Conservation (phyloP, 2,888 invertebrate genomes). For the Drosophila seclusa region DNA sequence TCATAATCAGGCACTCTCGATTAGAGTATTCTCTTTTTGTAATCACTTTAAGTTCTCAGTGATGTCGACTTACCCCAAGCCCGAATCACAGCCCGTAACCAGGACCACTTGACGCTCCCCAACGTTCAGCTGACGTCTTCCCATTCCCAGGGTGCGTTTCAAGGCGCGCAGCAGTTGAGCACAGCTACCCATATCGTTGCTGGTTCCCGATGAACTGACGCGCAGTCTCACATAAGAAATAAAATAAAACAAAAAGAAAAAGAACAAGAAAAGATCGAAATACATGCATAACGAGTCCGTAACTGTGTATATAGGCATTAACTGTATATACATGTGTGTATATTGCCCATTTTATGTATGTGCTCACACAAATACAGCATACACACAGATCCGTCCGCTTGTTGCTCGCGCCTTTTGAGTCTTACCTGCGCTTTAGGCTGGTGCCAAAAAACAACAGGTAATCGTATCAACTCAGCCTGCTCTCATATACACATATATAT, state of each 20-base stretch:
- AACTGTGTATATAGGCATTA: conserved; percentile 45
- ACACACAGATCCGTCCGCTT: conserved; percentile 4
- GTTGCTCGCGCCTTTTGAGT: conserved; percentile 25
- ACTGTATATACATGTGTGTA: conserved; percentile 39
- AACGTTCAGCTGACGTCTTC: conserved; percentile 58
- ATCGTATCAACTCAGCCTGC: conserved; percentile 6
- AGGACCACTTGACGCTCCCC: conserved; percentile 86
- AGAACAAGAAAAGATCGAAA: conserved; percentile 1
- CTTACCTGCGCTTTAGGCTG: conserved; percentile 70
- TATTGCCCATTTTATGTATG: conserved; percentile 6
- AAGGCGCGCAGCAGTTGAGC: conserved; percentile 57
- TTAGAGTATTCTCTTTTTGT: not conserved
- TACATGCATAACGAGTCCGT: conserved; percentile 56
- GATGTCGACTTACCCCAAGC: conserved; percentile 88
- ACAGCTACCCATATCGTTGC: conserved; percentile 58
- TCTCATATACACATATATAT: conserved; percentile 8
- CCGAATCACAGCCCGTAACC: conserved; percentile 94
- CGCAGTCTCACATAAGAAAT: conserved; percentile 16
- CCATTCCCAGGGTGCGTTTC: conserved; percentile 55
- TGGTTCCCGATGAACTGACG: conserved; percentile 58
- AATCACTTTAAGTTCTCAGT: not conserved
- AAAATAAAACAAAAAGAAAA: conserved; percentile 12
- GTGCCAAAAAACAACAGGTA: conserved; percentile 22
- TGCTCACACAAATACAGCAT: not conserved
- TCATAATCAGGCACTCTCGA: not conserved